Evolutionary conservation across 2,113 vertebrate species (phyloP), one percentile per base, ranked within the genome.

Genomic region (Colistium nudipinnis): DNA sequence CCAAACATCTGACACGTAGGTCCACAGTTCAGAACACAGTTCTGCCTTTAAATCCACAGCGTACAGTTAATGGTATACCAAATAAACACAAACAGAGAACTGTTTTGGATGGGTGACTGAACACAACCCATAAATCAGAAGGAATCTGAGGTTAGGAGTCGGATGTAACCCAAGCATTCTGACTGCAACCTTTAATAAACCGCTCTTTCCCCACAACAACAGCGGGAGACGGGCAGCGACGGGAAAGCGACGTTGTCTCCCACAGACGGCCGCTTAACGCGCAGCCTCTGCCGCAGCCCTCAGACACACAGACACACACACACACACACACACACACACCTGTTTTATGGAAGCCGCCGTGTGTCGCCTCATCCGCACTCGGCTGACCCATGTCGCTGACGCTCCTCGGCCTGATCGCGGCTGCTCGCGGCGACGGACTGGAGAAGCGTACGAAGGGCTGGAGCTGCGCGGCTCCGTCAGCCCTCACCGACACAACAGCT

Each of bases 321-420:
- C 2, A 8, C 28, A 19, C 19, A 11, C 6, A 0, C 30, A 28
- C 19, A 3, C 3, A 82, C 89, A 61, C 33, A 92, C 91, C 88
- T 62, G 62, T 74, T 81, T 74, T 82, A 28, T 54, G 65, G 22
- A 78, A 72, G 69, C 49, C 24, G 73, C 24, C 62, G 83, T 78
- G 76, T 85, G 61, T 92, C 76, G 61, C 62, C 80, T 72, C 74
- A 59, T 81, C 72, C 53, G 64, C 63, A 60, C 74, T 63, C 81
- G 62, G 69, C 54, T 63, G 81, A 90, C 79, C 80, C 92, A 92
- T 92, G 81, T 93, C 91, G 86, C 68, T 62, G 19, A 44, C 63
- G 81, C 54, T 57, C 55, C 66, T 67, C 65, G 2, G 36, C 35
- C n/a, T n/a, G 3, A 60, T 53, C 17, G 60, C 11, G 49, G 61